Evolutionary conservation across 2,888 invertebrate genomes (phyloP), one percentile per base, ranked within the genome.

Genomic region (Cephalotes varians): DNA sequence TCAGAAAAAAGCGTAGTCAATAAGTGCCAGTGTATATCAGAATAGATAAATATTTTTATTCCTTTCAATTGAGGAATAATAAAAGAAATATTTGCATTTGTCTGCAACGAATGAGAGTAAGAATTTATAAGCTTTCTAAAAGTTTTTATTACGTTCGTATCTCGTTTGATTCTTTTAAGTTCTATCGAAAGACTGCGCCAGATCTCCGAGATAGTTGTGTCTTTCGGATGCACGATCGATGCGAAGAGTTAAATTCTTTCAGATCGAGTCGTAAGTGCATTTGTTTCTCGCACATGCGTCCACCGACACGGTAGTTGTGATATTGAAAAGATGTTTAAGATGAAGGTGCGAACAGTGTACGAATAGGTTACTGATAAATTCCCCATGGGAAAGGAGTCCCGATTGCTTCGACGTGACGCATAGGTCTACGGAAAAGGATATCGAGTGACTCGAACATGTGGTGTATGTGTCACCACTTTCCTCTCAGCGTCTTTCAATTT

Each of bases 401-500:
- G 85, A 85, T 90, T 88, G 88, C 86, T 86, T 88, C 88, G 89
- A 90, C 90, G 86, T 85, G 87, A 89, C 91, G 90, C 88, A 88
- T 88, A 90, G 91, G 88, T 90, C 85, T 85, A 85, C 82, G 83
- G 84, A 85, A 80, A 81, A 76, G 83, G 64, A 85, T 88, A 88
- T 89, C 88, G 90, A 87, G 87, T 88, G 84, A 90, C 85, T 90
- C 83, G 88, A 85, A 85, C 86, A n/a, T n/a, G n/a, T n/a, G n/a
- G n/a, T n/a, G n/a, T n/a, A n/a, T n/a, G 81, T 85, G 86, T 85
- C 74, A 71, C 34, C 51, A 44, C 28, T 85, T 85, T 81, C 67
- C 77, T 80, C 34, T 49, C 56, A 44, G 12, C 44, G 18, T 83
- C 60, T 76, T 81, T 67, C 85, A 71, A 85, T 82, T 84, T 83